Conservation (phyloP, 2,888 invertebrate species). For the Trichacis sp. region DNA sequence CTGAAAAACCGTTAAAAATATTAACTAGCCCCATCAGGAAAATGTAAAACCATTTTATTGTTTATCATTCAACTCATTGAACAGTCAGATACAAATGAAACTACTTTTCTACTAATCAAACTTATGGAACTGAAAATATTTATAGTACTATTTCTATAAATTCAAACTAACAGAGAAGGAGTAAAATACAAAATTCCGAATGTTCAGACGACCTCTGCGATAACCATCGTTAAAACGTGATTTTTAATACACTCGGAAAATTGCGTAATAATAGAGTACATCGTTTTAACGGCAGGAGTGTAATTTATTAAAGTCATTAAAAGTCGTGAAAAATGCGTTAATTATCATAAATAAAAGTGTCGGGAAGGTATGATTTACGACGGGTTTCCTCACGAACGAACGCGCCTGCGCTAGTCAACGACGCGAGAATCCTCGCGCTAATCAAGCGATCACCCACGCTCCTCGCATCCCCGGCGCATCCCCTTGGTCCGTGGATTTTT, state of each 20-base stretch:
- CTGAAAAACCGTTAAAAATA: no score
- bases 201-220: no score
- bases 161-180: no score
- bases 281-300: background rate
- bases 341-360: slow-evolving; percentile 2
- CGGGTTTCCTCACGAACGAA: slow-evolving; percentile 1
- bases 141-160: no score
- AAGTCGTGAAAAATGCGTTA: background rate
- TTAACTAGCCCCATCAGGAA: no score
- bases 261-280: background rate
- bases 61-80: no score
- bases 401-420: background rate
- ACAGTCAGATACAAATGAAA: no score
- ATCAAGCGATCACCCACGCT: slow-evolving; percentile 18
- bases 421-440: slow-evolving; percentile 1
- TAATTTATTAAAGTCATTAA: background rate
- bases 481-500: slow-evolving; percentile 27
- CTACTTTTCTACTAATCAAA: no score
- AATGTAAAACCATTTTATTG: no score
- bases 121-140: no score
- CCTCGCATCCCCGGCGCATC: background rate
- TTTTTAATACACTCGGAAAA: background rate
- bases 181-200: no score
- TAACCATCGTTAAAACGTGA: background rate
- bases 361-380: slow-evolving; percentile 1